These are phyloP conservation scores for Turnix velox DNA, from an alignment of 2,113 vertebrate species.

Conservation along the genomic window DNA sequence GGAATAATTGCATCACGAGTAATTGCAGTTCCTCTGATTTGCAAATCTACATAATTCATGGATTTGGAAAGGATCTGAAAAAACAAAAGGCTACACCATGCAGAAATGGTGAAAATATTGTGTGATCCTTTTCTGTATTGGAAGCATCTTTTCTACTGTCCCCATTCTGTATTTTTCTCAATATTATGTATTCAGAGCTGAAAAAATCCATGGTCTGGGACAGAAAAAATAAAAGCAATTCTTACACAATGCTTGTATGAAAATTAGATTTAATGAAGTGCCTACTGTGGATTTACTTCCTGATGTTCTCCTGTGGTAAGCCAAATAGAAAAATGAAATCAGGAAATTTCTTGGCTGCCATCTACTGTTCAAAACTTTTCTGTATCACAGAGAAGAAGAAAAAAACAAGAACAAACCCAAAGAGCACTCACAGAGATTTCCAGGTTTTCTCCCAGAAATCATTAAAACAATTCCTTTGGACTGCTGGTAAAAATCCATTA, in stretches of 20 bases:
- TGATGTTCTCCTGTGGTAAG: not conserved
- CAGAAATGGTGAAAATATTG: not conserved
- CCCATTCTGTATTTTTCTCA: not conserved
- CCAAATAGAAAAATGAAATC: not conserved
- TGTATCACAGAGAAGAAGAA: not conserved
- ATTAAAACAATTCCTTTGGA: not conserved
- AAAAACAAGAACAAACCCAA: not conserved
- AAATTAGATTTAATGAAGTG: not conserved
- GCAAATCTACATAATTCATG: not conserved
- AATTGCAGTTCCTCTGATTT: not conserved
- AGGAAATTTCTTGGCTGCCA: constrained; percentile 59
- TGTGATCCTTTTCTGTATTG: not conserved
- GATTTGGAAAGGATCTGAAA: not conserved
- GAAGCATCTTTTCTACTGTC: not conserved
- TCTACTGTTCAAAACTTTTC: constrained; percentile 40
- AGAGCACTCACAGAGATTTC: not conserved
- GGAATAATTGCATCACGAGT: not conserved
- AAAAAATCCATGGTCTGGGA: not conserved
- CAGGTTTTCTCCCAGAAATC: not conserved
- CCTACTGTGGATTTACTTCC: constrained; percentile 8
- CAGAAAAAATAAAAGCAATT: not conserved
- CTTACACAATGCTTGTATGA: not conserved
- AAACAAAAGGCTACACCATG: not conserved
- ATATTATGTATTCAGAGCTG: not conserved
- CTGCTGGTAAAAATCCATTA: not conserved